Evolutionary conservation across 2,797 vertebrate genomes (phyloP), one percentile per base, ranked within the genome.

Genomic region (Rhincodon typus): DNA sequence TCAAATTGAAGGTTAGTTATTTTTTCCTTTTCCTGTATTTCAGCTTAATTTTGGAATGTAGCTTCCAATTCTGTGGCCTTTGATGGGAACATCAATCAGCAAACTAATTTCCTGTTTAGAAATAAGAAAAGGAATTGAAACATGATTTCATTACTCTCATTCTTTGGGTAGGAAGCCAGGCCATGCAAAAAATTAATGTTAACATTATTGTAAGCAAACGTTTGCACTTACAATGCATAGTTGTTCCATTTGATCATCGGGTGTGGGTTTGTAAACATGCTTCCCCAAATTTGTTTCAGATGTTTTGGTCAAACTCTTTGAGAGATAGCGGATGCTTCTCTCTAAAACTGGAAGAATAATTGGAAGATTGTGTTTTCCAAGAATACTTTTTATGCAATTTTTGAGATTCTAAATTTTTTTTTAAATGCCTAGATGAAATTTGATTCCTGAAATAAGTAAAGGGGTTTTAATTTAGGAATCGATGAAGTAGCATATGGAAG

Each of bases 1-100:
- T 99, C 97, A 99, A 98, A 97, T 98, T 99, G 72, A 99, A 99
- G 99, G 99, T 99, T n/a, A 96, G 93, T 67, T n/a, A 42, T 96
- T 70, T 2, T 19, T 88, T 86, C 62, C 25, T 46, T 69, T 66
- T 38, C 30, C 57, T 94, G 67, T 23, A 57, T 17, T 50, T 74
- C 79, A 27, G 5, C 19, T 67, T 27, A 79, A 42, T 21, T 96
- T 84, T 94, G 3, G 38, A 23, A 0, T 57, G 57, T 94, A 30
- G 27, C 72, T 70, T 70, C 27, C 46, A 72, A 93, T 42, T 95
- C 50, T 77, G 30, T 72, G 50, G 46, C 17, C 19, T 77, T 95
- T 95, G 17, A 3, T 27, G 5, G 6, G 21, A 66, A 79, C 38
- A 79, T 95, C 62, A 67, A 62, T 88, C 23, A 87, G 23, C 3